Conservation (phyloP, 2,113 vertebrate genomes). For the Arenaria interpres region DNA sequence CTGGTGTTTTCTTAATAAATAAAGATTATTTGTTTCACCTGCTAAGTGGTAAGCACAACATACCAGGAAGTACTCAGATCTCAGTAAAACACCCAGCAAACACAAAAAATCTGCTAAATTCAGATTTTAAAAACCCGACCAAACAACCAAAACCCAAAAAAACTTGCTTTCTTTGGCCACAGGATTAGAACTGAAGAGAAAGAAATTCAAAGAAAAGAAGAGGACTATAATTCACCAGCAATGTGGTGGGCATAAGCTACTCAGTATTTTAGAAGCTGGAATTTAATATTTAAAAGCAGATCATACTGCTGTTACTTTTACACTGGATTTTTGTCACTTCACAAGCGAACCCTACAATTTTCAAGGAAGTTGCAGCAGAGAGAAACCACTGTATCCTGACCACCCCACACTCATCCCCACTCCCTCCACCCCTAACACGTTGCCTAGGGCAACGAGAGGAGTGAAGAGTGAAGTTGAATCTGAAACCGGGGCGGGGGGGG, state of each 20-base stretch:
- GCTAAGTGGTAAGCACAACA: not conserved
- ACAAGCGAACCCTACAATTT: not conserved
- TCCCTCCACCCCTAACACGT: rapidly evolving
- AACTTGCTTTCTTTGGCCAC: rapidly evolving
- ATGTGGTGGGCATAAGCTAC: not conserved
- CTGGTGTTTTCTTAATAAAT: not conserved
- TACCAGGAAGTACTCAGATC: not conserved
- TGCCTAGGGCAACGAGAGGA: not conserved
- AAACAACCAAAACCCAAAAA: not conserved
- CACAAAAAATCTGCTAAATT: not conserved
- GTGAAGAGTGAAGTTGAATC: not conserved
- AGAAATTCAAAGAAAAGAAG: not conserved
- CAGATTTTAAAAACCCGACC: rapidly evolving
- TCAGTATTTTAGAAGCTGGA: not conserved
- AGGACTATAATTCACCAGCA: not conserved
- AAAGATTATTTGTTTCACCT: not conserved
- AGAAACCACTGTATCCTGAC: not conserved
- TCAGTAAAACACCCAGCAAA: not conserved
- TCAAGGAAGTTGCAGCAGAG: not conserved
- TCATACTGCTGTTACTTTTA: not conserved
- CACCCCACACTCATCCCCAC: rapidly evolving
- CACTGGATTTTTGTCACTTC: not conserved
- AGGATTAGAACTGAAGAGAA: not conserved
- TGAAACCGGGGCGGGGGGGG: not conserved
- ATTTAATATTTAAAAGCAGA: not conserved